Conservation (phyloP, 2,113 vertebrate genomes). For the Lynx canadensis region DNA sequence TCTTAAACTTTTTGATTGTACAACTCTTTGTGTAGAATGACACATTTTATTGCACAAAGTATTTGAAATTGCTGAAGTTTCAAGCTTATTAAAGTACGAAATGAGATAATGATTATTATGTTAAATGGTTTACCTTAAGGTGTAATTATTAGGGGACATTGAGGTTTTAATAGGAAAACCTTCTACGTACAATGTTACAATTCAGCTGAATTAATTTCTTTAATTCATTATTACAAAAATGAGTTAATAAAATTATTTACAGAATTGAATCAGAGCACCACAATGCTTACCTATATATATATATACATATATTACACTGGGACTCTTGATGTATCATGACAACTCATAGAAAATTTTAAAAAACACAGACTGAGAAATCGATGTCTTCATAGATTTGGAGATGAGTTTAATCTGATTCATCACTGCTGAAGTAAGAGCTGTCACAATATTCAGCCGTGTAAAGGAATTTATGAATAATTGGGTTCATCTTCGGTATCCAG, state of each 20-base stretch:
- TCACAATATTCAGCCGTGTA: conserved; percentile 95
- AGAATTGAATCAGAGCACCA: background rate
- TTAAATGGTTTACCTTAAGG: background rate
- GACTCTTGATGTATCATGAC: background rate
- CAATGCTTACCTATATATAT: conserved; percentile 70
- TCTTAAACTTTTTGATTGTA: background rate
- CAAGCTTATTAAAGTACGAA: conserved; percentile 15
- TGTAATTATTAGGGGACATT: background rate
- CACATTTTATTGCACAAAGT: background rate
- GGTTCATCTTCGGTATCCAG: conserved; percentile 97
- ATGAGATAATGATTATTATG: background rate
- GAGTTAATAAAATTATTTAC: background rate
- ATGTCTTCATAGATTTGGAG: background rate
- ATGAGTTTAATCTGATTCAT: conserved; percentile 92
- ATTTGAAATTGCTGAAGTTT: conserved; percentile 38
- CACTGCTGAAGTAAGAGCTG: conserved; percentile 98
- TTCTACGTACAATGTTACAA: background rate
- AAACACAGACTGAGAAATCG: background rate
- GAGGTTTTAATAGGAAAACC: conserved; percentile 36
- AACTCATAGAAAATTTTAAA: background rate
- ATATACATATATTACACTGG: conserved; percentile 66
- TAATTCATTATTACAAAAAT: background rate
- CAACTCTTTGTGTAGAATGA: background rate
- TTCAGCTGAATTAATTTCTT: background rate
- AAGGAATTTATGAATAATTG: conserved; percentile 92